These are phyloP conservation scores for Cordilura impudica DNA, from an alignment of 2,888 invertebrate genomes.

Conservation along the genomic window DNA sequence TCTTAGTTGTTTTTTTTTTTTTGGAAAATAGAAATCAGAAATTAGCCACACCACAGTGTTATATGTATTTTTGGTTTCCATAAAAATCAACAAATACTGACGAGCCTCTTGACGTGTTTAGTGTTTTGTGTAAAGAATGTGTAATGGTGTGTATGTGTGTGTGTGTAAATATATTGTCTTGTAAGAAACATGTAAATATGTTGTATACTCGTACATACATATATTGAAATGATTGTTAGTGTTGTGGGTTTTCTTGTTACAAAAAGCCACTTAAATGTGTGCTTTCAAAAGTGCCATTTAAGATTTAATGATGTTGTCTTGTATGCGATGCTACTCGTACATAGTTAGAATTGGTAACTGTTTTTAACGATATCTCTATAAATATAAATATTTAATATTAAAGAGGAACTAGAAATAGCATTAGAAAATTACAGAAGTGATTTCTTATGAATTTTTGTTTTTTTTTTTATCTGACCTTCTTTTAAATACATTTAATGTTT, in stretches of 20 bases:
- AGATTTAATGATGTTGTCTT: conserved; percentile 61
- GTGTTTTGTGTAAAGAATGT: conserved; percentile 7
- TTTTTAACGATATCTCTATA: conserved; percentile 8
- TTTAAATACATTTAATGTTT: no score
- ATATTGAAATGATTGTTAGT: conserved; percentile 15
- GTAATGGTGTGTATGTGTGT: not conserved
- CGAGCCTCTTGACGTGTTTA: conserved; percentile 55
- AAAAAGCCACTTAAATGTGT: conserved; percentile 45
- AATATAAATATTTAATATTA: not conserved
- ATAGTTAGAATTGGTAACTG: not conserved
- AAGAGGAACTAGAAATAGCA: no score
- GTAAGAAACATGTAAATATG: not conserved
- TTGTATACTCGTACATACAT: not conserved
- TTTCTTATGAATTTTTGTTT: no score
- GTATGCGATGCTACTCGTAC: no score
- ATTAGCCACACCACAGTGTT: no score
- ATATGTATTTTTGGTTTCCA: conserved; percentile 4
- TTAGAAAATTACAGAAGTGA: no score
- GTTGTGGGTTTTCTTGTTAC: conserved; percentile 13
- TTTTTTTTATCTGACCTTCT: no score
- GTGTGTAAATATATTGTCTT: not conserved
- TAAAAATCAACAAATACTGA: conserved; percentile 57
- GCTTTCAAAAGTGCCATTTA: conserved; percentile 55
- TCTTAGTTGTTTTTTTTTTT: no score
- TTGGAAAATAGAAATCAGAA: no score